Evolutionary conservation across 2,888 invertebrate species (phyloP).

Genomic region (Nasonovia ribisnigri): DNA sequence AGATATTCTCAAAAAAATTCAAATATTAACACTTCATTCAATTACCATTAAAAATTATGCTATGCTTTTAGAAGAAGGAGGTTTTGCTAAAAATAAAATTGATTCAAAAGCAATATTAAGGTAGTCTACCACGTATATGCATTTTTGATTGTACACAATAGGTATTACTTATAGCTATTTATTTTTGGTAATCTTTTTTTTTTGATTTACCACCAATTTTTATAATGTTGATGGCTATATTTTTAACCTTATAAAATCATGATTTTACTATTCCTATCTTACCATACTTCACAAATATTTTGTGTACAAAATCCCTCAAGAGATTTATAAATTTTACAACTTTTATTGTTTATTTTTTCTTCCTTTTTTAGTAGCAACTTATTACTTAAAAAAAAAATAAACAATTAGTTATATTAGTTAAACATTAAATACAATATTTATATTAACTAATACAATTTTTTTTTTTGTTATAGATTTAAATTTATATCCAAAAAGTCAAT

Average conservation of each 20-base stretch:
- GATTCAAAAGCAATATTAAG: slow-evolving; percentile 7
- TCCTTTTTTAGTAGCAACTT: neutral
- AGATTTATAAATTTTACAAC: neutral
- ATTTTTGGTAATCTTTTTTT: neutral
- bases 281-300: too few species aligned
- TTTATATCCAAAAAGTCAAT: slow-evolving; percentile 19
- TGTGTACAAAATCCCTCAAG: neutral
- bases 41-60: slow-evolving; percentile 52
- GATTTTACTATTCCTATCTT: neutral
- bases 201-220: neutral
- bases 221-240: neutral
- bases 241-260: neutral
- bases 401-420: neutral
- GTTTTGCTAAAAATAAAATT: slow-evolving; percentile 47
- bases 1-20: slow-evolving; percentile 40
- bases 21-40: slow-evolving; percentile 46
- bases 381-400: neutral
- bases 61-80: slow-evolving; percentile 58
- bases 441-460: neutral
- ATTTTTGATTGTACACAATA: neutral
- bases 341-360: neutral
- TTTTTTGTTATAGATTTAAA: neutral
- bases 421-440: neutral
- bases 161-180: too few species aligned
- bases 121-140: neutral